Evolutionary conservation across 2,797 vertebrate genomes (phyloP).

Genomic region (Pterois miles): DNA sequence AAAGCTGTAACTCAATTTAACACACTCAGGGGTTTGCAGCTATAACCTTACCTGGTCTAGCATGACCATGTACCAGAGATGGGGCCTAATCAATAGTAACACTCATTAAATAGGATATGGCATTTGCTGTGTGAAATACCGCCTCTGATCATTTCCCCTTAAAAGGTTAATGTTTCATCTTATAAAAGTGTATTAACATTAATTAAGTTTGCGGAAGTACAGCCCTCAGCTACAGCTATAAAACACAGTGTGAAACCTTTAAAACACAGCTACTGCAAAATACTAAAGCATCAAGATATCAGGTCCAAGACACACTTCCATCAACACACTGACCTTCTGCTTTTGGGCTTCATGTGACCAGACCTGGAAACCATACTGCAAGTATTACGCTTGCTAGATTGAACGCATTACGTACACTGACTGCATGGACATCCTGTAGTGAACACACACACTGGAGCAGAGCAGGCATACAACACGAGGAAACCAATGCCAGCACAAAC

Average conservation of each 20-base stretch:
- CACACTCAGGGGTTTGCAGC: background rate
- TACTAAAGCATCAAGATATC: background rate
- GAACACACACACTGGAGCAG: slow-evolving; percentile 1
- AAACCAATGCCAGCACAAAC: background rate
- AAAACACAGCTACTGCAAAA: background rate
- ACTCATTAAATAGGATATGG: background rate
- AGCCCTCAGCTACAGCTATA: background rate
- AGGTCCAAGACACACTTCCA: background rate
- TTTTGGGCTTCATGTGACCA: slow-evolving; percentile 55
- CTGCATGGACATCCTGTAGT: slow-evolving; percentile 41
- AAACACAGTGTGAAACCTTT: background rate
- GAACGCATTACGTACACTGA: slow-evolving; percentile 50
- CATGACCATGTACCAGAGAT: background rate
- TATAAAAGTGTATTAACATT: background rate
- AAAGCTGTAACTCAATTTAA: background rate
- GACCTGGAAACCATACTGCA: slow-evolving; percentile 43
- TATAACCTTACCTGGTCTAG: background rate
- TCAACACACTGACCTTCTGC: slow-evolving; percentile 26
- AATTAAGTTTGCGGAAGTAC: background rate
- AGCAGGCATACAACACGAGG: slow-evolving; percentile 30
- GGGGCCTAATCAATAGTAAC: background rate
- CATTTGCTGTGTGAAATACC: background rate
- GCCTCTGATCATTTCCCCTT: background rate
- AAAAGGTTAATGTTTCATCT: background rate
- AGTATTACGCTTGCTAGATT: slow-evolving; percentile 61